Evolutionary conservation across 2,888 invertebrate genomes (phyloP).

Genomic region (Mechanitis mazaeus): DNA sequence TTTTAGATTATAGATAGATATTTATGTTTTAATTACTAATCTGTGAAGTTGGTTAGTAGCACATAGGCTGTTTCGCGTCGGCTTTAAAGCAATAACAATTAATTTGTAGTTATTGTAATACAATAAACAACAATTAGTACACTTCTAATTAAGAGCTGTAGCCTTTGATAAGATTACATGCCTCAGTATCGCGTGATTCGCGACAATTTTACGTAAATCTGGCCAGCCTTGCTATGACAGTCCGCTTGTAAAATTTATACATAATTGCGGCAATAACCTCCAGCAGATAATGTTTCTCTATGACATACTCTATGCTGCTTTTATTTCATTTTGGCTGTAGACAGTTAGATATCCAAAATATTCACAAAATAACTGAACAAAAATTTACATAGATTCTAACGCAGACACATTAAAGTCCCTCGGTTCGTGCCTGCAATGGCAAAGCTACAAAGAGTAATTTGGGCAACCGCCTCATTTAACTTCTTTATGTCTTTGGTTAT

Average conservation of each 20-base stretch:
- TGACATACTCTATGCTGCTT: constrained; percentile 16
- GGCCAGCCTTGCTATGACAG: constrained; percentile 32
- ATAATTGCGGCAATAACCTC: not conserved
- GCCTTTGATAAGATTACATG: constrained; percentile 64
- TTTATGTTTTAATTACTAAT: too few relatives aligned
- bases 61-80: constrained; percentile 32
- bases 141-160: constrained; percentile 58
- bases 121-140: constrained; percentile 58
- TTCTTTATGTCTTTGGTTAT: constrained; percentile 53
- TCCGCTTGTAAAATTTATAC: constrained; percentile 10
- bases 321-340: constrained; percentile 7
- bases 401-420: constrained; percentile 20
- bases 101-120: constrained; percentile 41
- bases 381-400: constrained; percentile 28
- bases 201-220: constrained; percentile 51
- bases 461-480: constrained; percentile 56
- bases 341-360: constrained; percentile 9
- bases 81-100: constrained; percentile 42
- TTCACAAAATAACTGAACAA: constrained; percentile 17
- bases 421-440: constrained; percentile 30
- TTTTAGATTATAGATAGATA: too few relatives aligned
- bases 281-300: constrained; percentile 1
- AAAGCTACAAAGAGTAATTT: constrained; percentile 46
- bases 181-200: constrained; percentile 50
- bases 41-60: not conserved